phyloP scores from a whole-genome alignment of 92 coral and sea anemone genomes.

The Umimayanthus kanabou region DNA sequence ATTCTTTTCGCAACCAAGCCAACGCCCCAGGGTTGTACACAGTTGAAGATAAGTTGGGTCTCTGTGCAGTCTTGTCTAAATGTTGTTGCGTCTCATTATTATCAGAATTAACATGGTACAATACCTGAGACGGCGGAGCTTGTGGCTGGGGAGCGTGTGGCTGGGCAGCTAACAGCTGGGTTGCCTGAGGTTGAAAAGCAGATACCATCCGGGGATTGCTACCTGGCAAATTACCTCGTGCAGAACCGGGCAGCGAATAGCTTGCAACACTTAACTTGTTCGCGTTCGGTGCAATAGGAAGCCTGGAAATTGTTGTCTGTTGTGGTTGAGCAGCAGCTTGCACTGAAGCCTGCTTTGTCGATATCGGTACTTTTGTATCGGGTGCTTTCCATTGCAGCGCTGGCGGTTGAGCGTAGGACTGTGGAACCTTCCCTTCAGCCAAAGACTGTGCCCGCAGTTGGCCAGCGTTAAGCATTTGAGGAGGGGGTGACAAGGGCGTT shows the following conservation, averaged over 20 bases:
- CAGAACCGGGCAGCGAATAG: constrained; percentile 1
- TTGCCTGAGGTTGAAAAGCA: constrained; percentile 7
- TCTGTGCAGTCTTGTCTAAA: background rate
- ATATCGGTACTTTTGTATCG: background rate
- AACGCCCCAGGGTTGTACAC: constrained; percentile 38
- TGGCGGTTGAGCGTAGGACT: background rate
- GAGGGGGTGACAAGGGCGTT: background rate
- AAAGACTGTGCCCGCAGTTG: constrained; percentile 4
- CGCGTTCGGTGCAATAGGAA: background rate
- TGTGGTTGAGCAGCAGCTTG: constrained; percentile 29
- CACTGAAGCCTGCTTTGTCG: constrained; percentile 30
- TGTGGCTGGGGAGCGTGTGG: background rate
- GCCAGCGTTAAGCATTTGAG: background rate
- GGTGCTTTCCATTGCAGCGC: background rate
- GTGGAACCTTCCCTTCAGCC: background rate
- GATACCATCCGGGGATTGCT: background rate
- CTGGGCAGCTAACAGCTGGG: background rate
- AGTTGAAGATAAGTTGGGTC: constrained; percentile 4
- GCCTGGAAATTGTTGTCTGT: background rate
- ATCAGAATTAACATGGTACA: constrained; percentile 2
- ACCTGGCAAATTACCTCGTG: background rate
- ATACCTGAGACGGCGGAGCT: constrained; percentile 28
- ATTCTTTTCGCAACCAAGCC: constrained; percentile 42
- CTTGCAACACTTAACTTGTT: constrained; percentile 3
- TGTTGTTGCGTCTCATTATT: background rate